These are phyloP conservation scores for Chaetogeoica ovagalla DNA, from an alignment of 2,888 invertebrate genomes.

Conservation along the genomic window DNA sequence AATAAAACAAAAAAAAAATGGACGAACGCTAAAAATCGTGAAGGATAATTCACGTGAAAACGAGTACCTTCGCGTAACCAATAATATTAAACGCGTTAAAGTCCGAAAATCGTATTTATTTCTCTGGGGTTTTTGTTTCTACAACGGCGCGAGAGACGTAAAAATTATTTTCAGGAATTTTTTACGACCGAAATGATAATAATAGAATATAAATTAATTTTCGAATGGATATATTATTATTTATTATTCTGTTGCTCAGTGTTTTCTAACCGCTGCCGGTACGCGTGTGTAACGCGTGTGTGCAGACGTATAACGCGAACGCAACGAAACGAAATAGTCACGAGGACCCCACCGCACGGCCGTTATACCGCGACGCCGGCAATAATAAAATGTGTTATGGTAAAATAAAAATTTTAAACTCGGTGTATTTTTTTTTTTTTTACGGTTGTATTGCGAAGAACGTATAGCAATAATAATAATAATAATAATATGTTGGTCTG, in stretches of 20 bases:
- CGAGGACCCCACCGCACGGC: no score
- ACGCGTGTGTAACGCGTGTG: background rate
- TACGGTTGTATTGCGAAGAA: no score
- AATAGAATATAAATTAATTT: conserved; percentile 30
- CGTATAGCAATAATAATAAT: background rate
- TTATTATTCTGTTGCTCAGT: conserved; percentile 2
- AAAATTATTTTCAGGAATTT: conserved; percentile 28
- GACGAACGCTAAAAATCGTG: conserved; percentile 11
- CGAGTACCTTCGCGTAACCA: background rate
- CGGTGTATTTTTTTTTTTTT: no score
- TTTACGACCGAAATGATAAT: conserved; percentile 23
- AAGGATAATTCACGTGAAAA: conserved; percentile 4
- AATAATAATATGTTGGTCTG: no score
- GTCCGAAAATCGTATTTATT: conserved; percentile 25
- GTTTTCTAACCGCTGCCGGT: background rate
- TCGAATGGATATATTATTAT: background rate
- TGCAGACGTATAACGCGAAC: background rate
- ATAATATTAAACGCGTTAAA: background rate
- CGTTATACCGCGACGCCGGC: no score
- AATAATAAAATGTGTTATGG: no score
- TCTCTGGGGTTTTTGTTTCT: conserved; percentile 7
- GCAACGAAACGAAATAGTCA: background rate
- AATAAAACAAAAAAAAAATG: background rate
- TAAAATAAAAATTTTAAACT: no score
- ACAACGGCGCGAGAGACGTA: conserved; percentile 7